These are phyloP conservation scores for Sebastes taczanowskii DNA, from an alignment of 2,797 vertebrate species.

Conservation along the genomic window DNA sequence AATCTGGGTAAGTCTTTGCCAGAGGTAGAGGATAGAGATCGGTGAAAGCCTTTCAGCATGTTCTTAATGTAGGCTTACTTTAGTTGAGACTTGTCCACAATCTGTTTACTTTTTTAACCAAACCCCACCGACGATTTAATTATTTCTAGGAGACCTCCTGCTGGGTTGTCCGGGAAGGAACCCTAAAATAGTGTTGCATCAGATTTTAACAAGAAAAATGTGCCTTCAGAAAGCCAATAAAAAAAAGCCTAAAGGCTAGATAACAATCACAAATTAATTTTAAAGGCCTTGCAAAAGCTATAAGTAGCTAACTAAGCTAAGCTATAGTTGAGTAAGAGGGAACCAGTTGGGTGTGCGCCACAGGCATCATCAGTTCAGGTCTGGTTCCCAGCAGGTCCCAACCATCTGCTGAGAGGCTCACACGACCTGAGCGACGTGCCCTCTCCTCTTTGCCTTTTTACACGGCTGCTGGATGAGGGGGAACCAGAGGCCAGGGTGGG, in stretches of 20 bases:
- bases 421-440: slow-evolving; percentile 57
- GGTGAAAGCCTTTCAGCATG: neutral
- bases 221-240: neutral
- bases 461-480: slow-evolving; percentile 46
- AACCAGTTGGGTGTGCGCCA: neutral
- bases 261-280: neutral
- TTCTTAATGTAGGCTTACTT: neutral
- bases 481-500: slow-evolving; percentile 47
- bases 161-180: neutral
- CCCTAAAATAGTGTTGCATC: neutral
- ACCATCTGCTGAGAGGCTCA: slow-evolving; percentile 65
- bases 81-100: neutral
- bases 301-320: too few species aligned
- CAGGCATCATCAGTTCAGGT: slow-evolving; percentile 29
- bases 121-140: neutral
- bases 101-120: neutral
- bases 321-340: neutral
- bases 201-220: neutral
- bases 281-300: neutral
- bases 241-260: neutral
- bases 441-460: slow-evolving; percentile 61
- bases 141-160: neutral
- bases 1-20: slow-evolving; percentile 17
- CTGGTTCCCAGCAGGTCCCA: slow-evolving; percentile 55
- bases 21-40: slow-evolving; percentile 21